Percentiles rank a stretch among this genome's conserved stretches.
phyloP scores from a whole-genome alignment of 2,113 vertebrate species.

The Cacatua alba region DNA sequence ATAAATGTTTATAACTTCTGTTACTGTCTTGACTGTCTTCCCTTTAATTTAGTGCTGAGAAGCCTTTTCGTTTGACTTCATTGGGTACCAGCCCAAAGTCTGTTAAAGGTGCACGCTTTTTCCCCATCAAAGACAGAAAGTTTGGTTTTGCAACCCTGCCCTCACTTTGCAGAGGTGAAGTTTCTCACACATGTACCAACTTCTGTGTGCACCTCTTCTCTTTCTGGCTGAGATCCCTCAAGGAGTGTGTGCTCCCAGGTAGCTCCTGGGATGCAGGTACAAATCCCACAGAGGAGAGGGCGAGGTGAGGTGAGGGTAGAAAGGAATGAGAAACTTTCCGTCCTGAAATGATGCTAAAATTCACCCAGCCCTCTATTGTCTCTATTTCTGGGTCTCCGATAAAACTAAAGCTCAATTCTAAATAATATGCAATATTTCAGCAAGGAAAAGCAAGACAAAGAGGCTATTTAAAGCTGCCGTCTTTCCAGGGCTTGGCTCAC shows the following conservation, averaged over 20 bases:
- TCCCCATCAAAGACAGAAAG: background rate
- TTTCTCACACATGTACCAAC: accelerated
- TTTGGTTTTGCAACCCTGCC: background rate
- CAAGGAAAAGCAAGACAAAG: conserved; percentile 64
- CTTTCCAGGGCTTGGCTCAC: conserved; percentile 43
- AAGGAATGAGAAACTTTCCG: background rate
- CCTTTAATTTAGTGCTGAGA: background rate
- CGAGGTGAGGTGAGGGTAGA: accelerated
- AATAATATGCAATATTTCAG: conserved; percentile 5
- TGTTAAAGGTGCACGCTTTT: background rate
- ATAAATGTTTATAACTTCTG: conserved; percentile 36
- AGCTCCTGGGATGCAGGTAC: background rate
- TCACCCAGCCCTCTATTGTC: conserved; percentile 44
- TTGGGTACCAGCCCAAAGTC: background rate
- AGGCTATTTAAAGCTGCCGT: conserved; percentile 60
- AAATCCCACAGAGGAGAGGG: background rate
- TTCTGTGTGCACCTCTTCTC: background rate
- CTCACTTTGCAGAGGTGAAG: background rate
- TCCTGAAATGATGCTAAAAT: background rate
- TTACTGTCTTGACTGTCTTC: background rate
- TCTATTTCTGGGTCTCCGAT: conserved; percentile 48
- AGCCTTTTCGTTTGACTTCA: background rate
- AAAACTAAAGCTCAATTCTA: background rate
- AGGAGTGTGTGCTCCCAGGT: background rate
- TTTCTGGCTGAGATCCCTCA: background rate